Conservation (phyloP, 2,888 invertebrate species). For the Imbricaverruca yamaguchii region DNA sequence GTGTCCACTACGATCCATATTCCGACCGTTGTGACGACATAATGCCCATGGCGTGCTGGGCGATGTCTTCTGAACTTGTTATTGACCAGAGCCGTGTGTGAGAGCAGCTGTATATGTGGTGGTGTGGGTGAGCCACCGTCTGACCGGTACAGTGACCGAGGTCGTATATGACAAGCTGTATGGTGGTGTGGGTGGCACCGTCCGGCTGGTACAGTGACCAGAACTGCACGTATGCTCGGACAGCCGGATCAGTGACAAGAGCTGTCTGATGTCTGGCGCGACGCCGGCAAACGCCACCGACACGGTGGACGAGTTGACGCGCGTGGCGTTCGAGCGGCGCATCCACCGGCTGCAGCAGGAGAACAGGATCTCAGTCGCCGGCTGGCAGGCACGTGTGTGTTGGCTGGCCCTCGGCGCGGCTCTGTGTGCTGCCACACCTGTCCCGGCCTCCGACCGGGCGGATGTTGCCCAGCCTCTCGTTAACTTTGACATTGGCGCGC, state of each 20-base stretch:
- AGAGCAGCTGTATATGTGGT: too few relatives aligned
- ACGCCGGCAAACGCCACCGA: slow-evolving; percentile 32
- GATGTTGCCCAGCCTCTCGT: too few relatives aligned
- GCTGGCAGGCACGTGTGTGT: slow-evolving; percentile 44
- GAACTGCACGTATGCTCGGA: neutral
- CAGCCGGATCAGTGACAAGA: slow-evolving; percentile 40
- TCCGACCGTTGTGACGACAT: too few relatives aligned
- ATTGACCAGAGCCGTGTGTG: too few relatives aligned
- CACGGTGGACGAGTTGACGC: slow-evolving; percentile 36
- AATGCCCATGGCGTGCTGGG: too few relatives aligned
- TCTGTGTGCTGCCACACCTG: neutral
- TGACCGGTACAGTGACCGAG: neutral
- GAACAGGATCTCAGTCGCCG: slow-evolving; percentile 59
- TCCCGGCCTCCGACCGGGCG: too few relatives aligned
- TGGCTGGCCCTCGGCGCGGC: slow-evolving; percentile 30
- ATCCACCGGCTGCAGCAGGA: slow-evolving; percentile 62
- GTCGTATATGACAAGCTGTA: too few relatives aligned
- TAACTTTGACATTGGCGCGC: too few relatives aligned
- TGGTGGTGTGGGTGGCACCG: too few relatives aligned
- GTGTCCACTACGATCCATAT: too few relatives aligned
- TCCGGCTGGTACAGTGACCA: neutral
- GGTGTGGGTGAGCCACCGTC: too few relatives aligned
- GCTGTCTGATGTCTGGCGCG: slow-evolving; percentile 34
- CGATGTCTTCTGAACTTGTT: too few relatives aligned
- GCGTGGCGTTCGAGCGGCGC: slow-evolving; percentile 45